These are phyloP conservation scores for Dicentrarchus labrax DNA, from an alignment of 2,113 vertebrate species.

Conservation along the genomic window DNA sequence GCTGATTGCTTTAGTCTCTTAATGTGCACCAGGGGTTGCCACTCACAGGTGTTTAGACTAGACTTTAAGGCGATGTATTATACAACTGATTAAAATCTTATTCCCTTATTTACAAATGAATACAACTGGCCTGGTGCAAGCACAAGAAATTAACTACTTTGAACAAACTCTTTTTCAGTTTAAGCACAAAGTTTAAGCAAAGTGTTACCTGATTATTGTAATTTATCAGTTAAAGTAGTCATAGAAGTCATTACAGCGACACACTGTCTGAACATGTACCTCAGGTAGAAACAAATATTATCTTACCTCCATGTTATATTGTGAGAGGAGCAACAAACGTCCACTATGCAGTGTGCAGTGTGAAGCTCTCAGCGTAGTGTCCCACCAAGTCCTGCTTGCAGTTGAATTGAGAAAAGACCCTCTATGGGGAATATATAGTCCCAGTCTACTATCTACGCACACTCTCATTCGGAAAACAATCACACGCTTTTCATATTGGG, in stretches of 20 bases:
- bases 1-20: neutral
- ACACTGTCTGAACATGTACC: slow-evolving; percentile 3
- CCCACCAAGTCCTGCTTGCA: neutral
- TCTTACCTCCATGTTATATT: slow-evolving; percentile 73
- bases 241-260: neutral
- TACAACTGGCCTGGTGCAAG: neutral
- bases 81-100: neutral
- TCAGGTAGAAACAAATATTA: neutral
- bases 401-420: slow-evolving; percentile 25
- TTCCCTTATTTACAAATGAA: neutral
- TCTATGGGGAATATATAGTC: slow-evolving; percentile 50
- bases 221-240: neutral
- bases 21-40: neutral
- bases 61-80: neutral
- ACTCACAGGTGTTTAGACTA: neutral
- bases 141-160: neutral
- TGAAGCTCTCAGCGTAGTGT: neutral
- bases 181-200: neutral
- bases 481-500: slow-evolving; percentile 76
- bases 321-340: neutral
- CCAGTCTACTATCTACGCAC: slow-evolving; percentile 45
- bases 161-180: neutral
- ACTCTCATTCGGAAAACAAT: slow-evolving; percentile 76
- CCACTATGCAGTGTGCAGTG: neutral
- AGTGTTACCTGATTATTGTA: neutral